phyloP scores from a whole-genome alignment of 1,140 invertebrate genomes.

The Trachymyrmex septentrionalis region DNA sequence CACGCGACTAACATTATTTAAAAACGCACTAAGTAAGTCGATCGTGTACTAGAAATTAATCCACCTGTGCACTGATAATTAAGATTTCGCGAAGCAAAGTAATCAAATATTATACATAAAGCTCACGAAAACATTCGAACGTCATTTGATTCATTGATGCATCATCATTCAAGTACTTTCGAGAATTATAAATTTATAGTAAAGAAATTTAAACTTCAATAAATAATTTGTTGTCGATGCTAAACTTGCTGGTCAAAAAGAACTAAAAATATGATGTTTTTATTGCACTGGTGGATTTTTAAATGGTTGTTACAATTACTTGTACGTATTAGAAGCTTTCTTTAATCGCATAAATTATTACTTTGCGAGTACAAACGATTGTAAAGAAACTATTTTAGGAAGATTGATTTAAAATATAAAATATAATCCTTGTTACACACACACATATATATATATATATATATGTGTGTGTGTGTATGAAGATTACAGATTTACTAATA shows the following conservation, averaged over 20 bases:
- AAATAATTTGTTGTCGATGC: not conserved
- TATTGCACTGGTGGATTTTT: not conserved
- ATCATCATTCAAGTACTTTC: not conserved
- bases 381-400: constrained; percentile 3
- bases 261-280: not conserved
- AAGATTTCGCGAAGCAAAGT: not conserved
- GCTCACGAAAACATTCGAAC: not conserved
- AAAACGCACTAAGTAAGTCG: constrained; percentile 39
- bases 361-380: constrained; percentile 16
- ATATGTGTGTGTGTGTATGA: too few species aligned
- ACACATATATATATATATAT: too few species aligned
- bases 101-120: not conserved
- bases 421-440: not conserved
- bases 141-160: not conserved
- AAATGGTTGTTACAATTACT: not conserved
- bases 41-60: constrained; percentile 47
- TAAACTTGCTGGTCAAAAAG: not conserved
- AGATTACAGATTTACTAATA: not conserved
- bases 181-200: not conserved
- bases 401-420: not conserved
- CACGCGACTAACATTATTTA: constrained; percentile 58
- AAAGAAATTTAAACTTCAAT: not conserved
- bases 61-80: not conserved
- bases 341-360: not conserved
- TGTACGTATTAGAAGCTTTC: not conserved